Percentiles rank a stretch among this genome's conserved stretches.
These are phyloP conservation scores for Drosophila parvula DNA, from an alignment of 1,140 invertebrate genomes.

Conservation along the genomic window DNA sequence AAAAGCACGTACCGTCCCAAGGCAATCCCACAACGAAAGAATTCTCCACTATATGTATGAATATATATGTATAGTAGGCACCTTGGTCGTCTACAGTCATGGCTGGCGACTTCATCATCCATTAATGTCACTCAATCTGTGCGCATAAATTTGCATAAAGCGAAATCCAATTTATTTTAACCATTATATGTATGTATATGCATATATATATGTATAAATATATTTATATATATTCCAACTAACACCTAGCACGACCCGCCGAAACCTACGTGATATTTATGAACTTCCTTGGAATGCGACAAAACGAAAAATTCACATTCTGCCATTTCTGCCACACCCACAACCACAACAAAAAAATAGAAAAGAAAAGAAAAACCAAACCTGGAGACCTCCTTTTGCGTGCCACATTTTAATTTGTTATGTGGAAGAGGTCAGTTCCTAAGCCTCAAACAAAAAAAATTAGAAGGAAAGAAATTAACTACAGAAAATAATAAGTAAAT, in stretches of 20 bases:
- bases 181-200: constrained; percentile 32
- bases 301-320: constrained; percentile 53
- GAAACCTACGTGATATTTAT: constrained; percentile 24
- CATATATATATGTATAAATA: constrained; percentile 3
- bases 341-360: neutral
- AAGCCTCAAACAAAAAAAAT: neutral
- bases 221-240: constrained; percentile 1
- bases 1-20: constrained; percentile 20
- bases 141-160: constrained; percentile 81
- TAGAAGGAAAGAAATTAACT: constrained; percentile 10
- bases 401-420: constrained; percentile 72
- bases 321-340: constrained; percentile 2
- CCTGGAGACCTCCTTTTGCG: constrained; percentile 37
- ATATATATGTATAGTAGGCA: too few relatives aligned
- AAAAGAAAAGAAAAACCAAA: neutral
- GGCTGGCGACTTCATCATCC: constrained; percentile 72
- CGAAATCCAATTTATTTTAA: constrained; percentile 73
- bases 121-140: constrained; percentile 81
- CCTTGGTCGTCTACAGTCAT: constrained; percentile 4
- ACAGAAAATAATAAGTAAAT: constrained; percentile 2
- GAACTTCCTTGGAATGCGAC: constrained; percentile 33
- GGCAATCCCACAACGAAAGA: constrained; percentile 25
- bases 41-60: neutral
- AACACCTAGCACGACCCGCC: constrained; percentile 7
- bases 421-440: constrained; percentile 20